These are phyloP conservation scores for Daphoenositta chrysoptera DNA, from an alignment of 2,113 vertebrate genomes.

Conservation along the genomic window DNA sequence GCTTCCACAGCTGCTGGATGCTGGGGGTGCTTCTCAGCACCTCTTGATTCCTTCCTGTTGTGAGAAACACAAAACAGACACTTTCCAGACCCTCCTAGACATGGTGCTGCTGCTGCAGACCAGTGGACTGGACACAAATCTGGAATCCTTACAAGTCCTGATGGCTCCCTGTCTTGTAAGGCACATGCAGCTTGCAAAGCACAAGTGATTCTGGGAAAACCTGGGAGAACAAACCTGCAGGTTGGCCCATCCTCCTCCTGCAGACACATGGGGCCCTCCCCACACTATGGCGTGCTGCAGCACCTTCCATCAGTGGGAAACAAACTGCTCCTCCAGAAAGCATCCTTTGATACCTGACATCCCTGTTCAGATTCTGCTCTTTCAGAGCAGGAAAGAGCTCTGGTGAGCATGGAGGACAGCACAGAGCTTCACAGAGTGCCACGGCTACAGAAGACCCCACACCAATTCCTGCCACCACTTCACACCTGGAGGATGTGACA, in stretches of 20 bases:
- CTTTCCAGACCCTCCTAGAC: neutral
- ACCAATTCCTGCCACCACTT: neutral
- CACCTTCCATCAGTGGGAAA: neutral
- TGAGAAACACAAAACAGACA: neutral
- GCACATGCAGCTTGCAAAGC: neutral
- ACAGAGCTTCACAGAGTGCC: neutral
- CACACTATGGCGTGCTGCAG: rapidly evolving
- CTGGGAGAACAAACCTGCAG: rapidly evolving
- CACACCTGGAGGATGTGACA: neutral
- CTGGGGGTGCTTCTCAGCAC: neutral
- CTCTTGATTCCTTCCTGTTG: neutral
- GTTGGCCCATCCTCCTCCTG: neutral
- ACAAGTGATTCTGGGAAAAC: rapidly evolving
- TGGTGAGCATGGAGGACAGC: neutral
- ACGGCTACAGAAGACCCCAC: rapidly evolving
- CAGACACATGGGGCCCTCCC: neutral
- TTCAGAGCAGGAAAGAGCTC: neutral
- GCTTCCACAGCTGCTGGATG: neutral
- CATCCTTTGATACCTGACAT: neutral
- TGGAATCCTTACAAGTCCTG: neutral
- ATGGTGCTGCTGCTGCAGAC: neutral
- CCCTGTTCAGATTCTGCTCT: neutral
- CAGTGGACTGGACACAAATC: neutral
- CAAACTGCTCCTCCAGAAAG: neutral
- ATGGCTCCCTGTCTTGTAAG: neutral